Evolutionary conservation across 2,888 invertebrate genomes (phyloP), one percentile per base, ranked within the genome.

Genomic region (Meganola albula): DNA sequence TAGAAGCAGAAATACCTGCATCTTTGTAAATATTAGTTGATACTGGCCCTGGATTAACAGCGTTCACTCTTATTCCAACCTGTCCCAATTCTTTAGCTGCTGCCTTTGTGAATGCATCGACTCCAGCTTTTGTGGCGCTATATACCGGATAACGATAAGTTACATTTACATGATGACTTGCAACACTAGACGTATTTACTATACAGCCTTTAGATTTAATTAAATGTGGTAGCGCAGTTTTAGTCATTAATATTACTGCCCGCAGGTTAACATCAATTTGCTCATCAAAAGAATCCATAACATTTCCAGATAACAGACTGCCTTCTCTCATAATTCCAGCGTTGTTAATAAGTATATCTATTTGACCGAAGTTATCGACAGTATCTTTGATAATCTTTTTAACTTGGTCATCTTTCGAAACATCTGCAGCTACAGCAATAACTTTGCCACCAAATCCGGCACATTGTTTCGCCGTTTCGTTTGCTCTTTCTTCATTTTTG

Each of bases 31-130:
- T 41, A 30, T 58, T 58, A 1, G 58, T 57, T 4, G 11, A 90
- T 1, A 90, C 87, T 0, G 92, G 92, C 11, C 93, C 93, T 14
- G 93, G 93, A 57, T 90, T 91, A 1, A 93, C 89, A 30, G 88
- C 77, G 62, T 93, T 93, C 0, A 91, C 92, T 30, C 92, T 74
- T 1, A 92, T 88, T n/a, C 63, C 79, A 55, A 82, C 75, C 0
- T 66, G 38, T 34, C 88, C 88, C 9, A 90, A 65, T 53, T 90
- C 93, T 24, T 93, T 63, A 4, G 93, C 93, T 4, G 88, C 73
- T 55, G 91, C 90, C 42, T 88, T 75, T 1, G 93, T 93, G 43
- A 94, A 88, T 56, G 93, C 92, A 68, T 93, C 92, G 5, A 93
- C 53, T 3, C 91, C 57, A 9, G 53, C 51, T 35, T 57, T 63